Percentiles rank a stretch among this genome's conserved stretches.
Evolutionary conservation across 1,140 invertebrate species (phyloP).

Genomic region (Drosophila malerkotliana): DNA sequence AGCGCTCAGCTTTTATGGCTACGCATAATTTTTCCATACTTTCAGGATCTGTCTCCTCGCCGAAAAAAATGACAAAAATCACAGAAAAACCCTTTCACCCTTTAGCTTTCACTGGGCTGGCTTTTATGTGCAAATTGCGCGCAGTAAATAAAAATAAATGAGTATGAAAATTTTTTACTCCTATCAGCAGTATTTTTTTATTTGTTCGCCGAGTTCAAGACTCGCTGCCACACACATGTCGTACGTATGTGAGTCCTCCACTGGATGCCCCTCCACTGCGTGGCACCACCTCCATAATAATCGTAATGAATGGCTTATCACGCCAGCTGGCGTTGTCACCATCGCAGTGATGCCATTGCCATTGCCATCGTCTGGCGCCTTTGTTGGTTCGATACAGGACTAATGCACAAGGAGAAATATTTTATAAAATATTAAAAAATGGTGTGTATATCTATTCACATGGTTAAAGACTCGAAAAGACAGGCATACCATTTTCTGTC

Average conservation of each 20-base stretch:
- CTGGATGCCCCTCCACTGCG: not conserved
- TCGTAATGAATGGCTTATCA: slow-evolving; percentile 83
- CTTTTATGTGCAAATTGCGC: slow-evolving; percentile 81
- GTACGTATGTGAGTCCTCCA: slow-evolving; percentile 4
- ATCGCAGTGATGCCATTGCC: slow-evolving; percentile 45
- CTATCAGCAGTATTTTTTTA: slow-evolving; percentile 79
- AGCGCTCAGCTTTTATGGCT: slow-evolving; percentile 63
- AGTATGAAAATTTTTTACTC: slow-evolving; percentile 82
- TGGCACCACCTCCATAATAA: slow-evolving; percentile 62
- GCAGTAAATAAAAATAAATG: slow-evolving; percentile 83
- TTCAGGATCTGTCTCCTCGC: slow-evolving; percentile 52
- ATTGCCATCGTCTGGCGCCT: slow-evolving; percentile 56
- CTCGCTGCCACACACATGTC: slow-evolving; percentile 41
- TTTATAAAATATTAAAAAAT: not conserved
- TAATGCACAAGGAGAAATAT: slow-evolving; percentile 14
- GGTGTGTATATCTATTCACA: not conserved
- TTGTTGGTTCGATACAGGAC: slow-evolving; percentile 73
- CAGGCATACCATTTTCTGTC: not conserved
- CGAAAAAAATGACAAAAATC: slow-evolving; percentile 57
- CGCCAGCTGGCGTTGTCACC: slow-evolving; percentile 81
- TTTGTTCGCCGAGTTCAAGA: slow-evolving; percentile 58
- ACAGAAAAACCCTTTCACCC: slow-evolving; percentile 62
- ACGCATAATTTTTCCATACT: slow-evolving; percentile 79
- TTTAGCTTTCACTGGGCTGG: slow-evolving; percentile 30
- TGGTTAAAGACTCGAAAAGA: not conserved